Percentiles rank a stretch among this genome's conserved stretches.
These are phyloP conservation scores for Kryphioiulus occultus DNA, from an alignment of 2,888 invertebrate species.

Conservation along the genomic window DNA sequence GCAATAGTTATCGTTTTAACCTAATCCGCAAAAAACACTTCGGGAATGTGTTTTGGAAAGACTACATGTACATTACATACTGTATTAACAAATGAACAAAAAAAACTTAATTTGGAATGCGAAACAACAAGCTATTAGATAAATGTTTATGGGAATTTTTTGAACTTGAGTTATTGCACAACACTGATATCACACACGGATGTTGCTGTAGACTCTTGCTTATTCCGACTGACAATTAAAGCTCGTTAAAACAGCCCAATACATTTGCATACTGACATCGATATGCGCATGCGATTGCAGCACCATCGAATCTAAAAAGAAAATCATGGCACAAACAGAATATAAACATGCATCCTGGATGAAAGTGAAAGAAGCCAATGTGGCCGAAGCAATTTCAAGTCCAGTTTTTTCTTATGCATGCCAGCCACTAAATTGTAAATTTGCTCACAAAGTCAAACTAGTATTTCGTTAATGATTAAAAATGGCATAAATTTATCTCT, in stretches of 20 bases:
- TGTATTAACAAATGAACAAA: no score
- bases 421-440: background rate
- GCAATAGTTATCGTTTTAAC: no score
- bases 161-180: background rate
- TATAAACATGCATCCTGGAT: background rate
- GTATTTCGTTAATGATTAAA: constrained; percentile 28
- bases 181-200: background rate
- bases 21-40: no score
- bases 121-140: background rate
- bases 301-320: background rate
- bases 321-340: background rate
- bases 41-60: no score
- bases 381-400: background rate
- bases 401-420: background rate
- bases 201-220: background rate
- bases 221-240: background rate
- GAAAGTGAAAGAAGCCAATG: background rate
- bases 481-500: constrained; percentile 36
- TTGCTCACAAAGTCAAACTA: background rate
- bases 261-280: background rate
- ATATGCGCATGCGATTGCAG: background rate
- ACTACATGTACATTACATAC: no score
- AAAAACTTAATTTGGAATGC: no score
- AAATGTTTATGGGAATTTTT: background rate
- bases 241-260: background rate